Evolutionary conservation across 2,797 vertebrate species (phyloP).

Genomic region (Anolis apletophallus): DNA sequence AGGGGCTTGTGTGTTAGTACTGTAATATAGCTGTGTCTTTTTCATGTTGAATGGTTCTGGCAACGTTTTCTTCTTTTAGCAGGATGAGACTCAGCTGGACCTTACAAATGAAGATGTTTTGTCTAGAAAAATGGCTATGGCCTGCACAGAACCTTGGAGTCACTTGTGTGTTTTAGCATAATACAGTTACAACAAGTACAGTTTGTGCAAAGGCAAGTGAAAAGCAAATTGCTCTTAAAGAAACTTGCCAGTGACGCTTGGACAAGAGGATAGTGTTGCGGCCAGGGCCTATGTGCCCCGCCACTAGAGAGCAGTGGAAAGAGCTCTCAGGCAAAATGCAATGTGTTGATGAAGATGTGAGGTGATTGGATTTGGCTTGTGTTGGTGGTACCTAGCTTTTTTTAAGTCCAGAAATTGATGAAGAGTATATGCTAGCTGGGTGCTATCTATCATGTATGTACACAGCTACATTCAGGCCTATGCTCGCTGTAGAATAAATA

Average conservation of each 20-base stretch:
- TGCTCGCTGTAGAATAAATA: neutral
- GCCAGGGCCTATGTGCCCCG: neutral
- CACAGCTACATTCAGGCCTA: neutral
- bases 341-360: neutral
- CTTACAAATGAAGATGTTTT: neutral
- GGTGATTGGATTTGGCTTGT: constrained; percentile 4
- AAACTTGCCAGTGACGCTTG: neutral
- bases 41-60: neutral
- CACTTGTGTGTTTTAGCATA: neutral
- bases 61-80: neutral
- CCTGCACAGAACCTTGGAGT: neutral
- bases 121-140: neutral
- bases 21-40: neutral
- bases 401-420: constrained; percentile 1
- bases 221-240: neutral
- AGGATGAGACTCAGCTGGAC: neutral
- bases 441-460: neutral
- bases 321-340: neutral
- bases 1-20: constrained; percentile 11
- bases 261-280: neutral
- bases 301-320: neutral
- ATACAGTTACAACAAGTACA: neutral
- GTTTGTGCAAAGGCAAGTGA: neutral
- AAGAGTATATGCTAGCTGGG: neutral
- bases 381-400: neutral